Evolutionary conservation across 2,888 invertebrate genomes (phyloP).

Genomic region (Halictus quadricinctus): DNA sequence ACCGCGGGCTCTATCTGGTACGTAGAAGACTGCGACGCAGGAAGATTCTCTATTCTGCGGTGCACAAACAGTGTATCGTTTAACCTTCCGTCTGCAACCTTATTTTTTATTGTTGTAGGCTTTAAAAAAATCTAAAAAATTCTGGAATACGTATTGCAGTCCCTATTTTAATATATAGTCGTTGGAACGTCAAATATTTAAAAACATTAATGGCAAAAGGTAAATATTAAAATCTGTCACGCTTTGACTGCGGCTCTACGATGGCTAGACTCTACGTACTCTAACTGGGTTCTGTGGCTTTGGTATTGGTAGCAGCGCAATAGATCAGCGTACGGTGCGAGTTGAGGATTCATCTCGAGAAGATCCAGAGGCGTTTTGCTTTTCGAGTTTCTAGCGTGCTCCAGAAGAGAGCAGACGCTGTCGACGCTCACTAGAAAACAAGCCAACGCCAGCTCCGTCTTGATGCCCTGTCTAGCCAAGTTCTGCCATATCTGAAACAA

Average conservation of each 20-base stretch:
- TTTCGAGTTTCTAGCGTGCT: slow-evolving; percentile 85
- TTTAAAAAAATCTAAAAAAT: no score
- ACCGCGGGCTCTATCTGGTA: slow-evolving; percentile 63
- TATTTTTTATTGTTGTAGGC: no score
- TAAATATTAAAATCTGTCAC: not conserved
- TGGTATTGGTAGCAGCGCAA: slow-evolving; percentile 83
- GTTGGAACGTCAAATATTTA: no score
- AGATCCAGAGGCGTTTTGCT: slow-evolving; percentile 88
- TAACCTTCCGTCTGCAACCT: not conserved
- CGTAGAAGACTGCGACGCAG: slow-evolving; percentile 55
- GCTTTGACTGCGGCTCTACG: not conserved
- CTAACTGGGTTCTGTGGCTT: slow-evolving; percentile 62
- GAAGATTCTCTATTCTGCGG: slow-evolving; percentile 63
- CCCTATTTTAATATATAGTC: no score
- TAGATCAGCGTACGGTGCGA: slow-evolving; percentile 83
- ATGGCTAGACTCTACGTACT: slow-evolving; percentile 58
- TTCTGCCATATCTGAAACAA: slow-evolving; percentile 81
- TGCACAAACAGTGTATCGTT: not conserved
- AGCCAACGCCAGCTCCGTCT: slow-evolving; percentile 85
- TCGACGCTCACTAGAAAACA: slow-evolving; percentile 86
- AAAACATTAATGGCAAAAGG: no score
- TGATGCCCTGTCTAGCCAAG: slow-evolving; percentile 75
- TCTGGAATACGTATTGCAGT: no score
- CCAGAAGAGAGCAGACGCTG: slow-evolving; percentile 69
- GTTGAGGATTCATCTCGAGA: slow-evolving; percentile 82